Conservation (phyloP, 2,797 vertebrate genomes). For the Synaphobranchus kaupii region DNA sequence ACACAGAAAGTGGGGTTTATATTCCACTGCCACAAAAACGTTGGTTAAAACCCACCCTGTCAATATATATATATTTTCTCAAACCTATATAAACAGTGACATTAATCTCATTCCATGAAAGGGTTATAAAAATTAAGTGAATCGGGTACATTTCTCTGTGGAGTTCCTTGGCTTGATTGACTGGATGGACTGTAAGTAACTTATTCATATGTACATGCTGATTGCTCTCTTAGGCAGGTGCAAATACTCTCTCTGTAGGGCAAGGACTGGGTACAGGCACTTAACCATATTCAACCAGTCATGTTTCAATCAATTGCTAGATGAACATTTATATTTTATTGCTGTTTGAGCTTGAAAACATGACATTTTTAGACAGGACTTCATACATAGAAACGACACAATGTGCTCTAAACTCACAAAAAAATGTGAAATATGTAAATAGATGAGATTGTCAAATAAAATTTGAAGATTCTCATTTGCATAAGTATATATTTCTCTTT, state of each 20-base stretch:
- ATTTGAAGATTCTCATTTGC: background rate
- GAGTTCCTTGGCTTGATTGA: conserved; percentile 1
- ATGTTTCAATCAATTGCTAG: background rate
- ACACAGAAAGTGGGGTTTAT: no score
- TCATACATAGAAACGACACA: background rate
- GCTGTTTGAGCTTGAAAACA: background rate
- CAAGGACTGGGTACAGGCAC: background rate
- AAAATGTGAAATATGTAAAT: background rate
- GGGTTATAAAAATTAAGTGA: conserved; percentile 13
- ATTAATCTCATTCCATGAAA: conserved; percentile 22
- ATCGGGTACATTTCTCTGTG: conserved; percentile 10
- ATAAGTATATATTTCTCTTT: background rate
- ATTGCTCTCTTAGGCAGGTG: background rate
- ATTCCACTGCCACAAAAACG: no score
- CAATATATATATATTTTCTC: no score
- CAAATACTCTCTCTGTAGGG: background rate
- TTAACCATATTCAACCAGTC: background rate
- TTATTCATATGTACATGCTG: background rate
- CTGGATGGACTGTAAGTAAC: background rate
- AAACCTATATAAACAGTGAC: background rate
- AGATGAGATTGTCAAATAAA: background rate
- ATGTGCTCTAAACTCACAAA: background rate
- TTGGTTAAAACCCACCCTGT: no score
- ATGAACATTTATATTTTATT: background rate
- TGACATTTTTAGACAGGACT: background rate